phyloP scores from a whole-genome alignment of 2,797 vertebrate species.

The Ambastaia sidthimunki region DNA sequence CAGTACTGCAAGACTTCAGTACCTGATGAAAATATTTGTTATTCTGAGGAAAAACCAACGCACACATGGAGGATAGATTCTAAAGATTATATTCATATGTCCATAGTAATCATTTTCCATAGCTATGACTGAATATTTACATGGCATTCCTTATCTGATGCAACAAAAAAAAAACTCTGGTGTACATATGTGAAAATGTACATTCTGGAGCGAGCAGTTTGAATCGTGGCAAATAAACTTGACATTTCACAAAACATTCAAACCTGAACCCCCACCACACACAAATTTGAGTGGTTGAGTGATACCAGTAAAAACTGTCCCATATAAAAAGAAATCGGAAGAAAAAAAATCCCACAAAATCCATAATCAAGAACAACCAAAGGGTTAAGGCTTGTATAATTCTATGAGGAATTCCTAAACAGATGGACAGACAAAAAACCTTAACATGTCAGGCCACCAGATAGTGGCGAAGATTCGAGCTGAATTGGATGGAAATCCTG shows the following conservation, averaged over 20 bases:
- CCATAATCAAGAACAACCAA: conserved; percentile 63
- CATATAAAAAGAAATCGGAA: conserved; percentile 35
- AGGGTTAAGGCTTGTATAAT: conserved; percentile 65
- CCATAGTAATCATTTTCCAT: conserved; percentile 28
- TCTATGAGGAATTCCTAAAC: conserved; percentile 34
- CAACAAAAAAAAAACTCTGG: conserved; percentile 21
- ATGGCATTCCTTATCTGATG: conserved; percentile 30
- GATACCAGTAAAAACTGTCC: conserved; percentile 21
- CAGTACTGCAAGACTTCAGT: conserved; percentile 27
- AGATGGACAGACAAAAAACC: background rate
- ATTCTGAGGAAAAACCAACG: conserved; percentile 22
- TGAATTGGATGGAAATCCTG: conserved; percentile 56
- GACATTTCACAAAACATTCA: conserved; percentile 3
- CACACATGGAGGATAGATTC: conserved; percentile 35
- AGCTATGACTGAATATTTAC: conserved; percentile 61
- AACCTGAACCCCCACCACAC: background rate
- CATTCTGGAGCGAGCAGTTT: conserved; percentile 37
- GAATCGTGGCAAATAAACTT: conserved; percentile 13
- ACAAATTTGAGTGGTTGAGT: conserved; percentile 19
- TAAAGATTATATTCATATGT: conserved; percentile 42
- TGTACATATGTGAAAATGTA: background rate
- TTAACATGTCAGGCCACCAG: conserved; percentile 18
- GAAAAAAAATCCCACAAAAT: conserved; percentile 57
- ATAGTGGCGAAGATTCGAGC: conserved; percentile 65
- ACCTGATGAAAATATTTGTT: conserved; percentile 34